Evolutionary conservation across 2,888 invertebrate genomes (phyloP).

Genomic region (Myopa testacea): DNA sequence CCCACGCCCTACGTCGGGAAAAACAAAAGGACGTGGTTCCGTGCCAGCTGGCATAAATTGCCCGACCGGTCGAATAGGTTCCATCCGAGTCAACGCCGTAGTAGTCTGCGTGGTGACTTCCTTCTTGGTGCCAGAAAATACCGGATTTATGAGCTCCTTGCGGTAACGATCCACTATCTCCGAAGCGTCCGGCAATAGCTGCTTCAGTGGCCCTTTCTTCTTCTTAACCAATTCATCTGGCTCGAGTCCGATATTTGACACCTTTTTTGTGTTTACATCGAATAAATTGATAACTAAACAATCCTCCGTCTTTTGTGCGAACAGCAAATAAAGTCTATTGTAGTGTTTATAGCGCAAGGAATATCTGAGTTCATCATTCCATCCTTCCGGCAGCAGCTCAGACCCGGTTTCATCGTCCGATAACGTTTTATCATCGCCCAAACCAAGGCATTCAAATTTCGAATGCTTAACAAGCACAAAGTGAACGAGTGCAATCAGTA

Average conservation of each 20-base stretch:
- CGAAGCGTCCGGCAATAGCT: constrained; percentile 75
- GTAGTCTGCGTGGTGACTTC: constrained; percentile 63
- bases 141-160: constrained; percentile 76
- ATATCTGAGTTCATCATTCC: constrained; percentile 79
- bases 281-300: constrained; percentile 76
- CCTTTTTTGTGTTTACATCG: constrained; percentile 69
- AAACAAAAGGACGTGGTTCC: constrained; percentile 59
- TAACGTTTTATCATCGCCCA: constrained; percentile 72
- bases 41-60: constrained; percentile 47
- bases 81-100: constrained; percentile 30
- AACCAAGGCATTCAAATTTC: constrained; percentile 72
- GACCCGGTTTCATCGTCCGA: constrained; percentile 73
- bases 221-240: constrained; percentile 72
- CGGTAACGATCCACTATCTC: constrained; percentile 74
- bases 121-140: constrained; percentile 61
- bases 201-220: constrained; percentile 72
- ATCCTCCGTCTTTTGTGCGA: constrained; percentile 73
- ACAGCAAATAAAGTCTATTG: constrained; percentile 76
- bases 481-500: no score
- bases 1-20: constrained; percentile 74
- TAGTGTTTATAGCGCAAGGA: constrained; percentile 79
- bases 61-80: constrained; percentile 55
- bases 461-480: no score
- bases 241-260: constrained; percentile 74
- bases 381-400: constrained; percentile 80